Evolutionary conservation across 2,113 vertebrate genomes (phyloP).

Genomic region (Neofelis nebulosa): DNA sequence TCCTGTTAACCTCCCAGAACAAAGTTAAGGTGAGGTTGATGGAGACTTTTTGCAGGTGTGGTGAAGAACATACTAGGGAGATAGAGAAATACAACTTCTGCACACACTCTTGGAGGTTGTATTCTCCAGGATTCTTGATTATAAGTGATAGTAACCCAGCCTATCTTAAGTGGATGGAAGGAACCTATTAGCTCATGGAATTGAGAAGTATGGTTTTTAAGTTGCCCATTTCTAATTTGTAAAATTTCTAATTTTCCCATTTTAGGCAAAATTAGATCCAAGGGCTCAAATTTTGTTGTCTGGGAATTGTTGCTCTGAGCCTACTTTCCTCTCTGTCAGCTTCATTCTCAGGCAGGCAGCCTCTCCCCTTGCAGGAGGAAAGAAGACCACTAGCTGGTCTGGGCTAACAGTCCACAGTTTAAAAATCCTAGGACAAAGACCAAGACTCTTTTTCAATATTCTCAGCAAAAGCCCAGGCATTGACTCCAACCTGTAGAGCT

Average conservation of each 20-base stretch:
- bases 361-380: neutral
- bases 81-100: neutral
- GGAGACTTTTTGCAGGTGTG: neutral
- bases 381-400: neutral
- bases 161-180: neutral
- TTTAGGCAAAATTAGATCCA: neutral
- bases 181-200: neutral
- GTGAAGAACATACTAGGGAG: neutral
- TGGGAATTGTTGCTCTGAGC: neutral
- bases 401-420: neutral
- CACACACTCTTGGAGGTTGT: neutral
- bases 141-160: neutral
- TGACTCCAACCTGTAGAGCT: neutral
- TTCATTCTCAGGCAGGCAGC: neutral
- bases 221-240: no score
- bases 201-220: neutral
- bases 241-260: no score
- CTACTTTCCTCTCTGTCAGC: neutral
- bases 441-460: neutral
- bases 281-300: neutral
- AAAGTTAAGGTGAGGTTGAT: neutral
- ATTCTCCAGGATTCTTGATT: neutral
- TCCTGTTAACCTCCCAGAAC: neutral
- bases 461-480: neutral
- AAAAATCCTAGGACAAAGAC: neutral